These are phyloP conservation scores for Pseudomyrmex sp. DNA, from an alignment of 1,140 invertebrate genomes.

Conservation along the genomic window DNA sequence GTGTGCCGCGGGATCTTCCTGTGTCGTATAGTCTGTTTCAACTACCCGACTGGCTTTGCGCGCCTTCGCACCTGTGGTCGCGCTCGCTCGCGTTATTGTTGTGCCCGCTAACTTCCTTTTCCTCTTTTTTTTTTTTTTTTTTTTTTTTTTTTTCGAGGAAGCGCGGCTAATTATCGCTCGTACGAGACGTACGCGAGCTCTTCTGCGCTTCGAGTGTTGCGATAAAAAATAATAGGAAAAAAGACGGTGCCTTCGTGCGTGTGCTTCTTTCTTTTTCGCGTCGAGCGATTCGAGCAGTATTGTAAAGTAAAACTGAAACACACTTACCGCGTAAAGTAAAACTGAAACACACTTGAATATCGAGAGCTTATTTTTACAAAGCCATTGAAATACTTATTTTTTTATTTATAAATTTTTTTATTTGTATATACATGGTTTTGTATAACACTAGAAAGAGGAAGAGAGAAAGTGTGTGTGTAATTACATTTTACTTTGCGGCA, in stretches of 20 bases:
- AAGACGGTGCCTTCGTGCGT: not conserved
- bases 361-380: too few species aligned
- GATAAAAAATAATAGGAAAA: slow-evolving; percentile 21
- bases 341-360: too few species aligned
- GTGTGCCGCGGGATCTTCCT: slow-evolving; percentile 69
- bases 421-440: too few species aligned
- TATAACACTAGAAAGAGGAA: not conserved
- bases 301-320: too few species aligned
- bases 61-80: slow-evolving; percentile 70
- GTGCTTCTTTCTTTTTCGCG: not conserved
- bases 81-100: slow-evolving; percentile 42
- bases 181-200: slow-evolving; percentile 37
- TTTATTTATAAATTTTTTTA: too few species aligned
- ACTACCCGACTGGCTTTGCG: slow-evolving; percentile 69
- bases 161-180: slow-evolving; percentile 55
- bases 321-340: too few species aligned
- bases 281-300: not conserved
- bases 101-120: slow-evolving; percentile 21
- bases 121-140: not conserved
- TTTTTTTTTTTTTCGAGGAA: slow-evolving; percentile 25
- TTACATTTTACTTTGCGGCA: not conserved
- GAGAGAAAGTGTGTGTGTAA: not conserved
- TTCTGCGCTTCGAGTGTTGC: slow-evolving; percentile 26
- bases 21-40: slow-evolving; percentile 68
- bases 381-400: too few species aligned